A percentile compares a stretch with the other conserved stretches of the same genome.
Conservation (phyloP, 2,797 vertebrate genomes). For the Triplophysa yarkandensis region DNA sequence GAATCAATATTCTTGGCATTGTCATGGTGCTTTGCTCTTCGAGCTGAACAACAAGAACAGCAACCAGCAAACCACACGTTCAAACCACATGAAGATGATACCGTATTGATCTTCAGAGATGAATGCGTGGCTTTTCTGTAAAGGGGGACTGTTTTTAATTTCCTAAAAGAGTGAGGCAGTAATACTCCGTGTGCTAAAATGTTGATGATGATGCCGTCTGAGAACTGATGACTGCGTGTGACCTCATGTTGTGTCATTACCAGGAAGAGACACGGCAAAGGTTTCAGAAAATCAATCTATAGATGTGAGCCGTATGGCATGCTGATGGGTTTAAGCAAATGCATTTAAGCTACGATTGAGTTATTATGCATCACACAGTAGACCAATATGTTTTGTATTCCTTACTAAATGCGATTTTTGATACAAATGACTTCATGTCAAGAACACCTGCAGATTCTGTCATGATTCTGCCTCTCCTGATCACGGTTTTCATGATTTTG, state of each 20-base stretch:
- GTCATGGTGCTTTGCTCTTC: not conserved
- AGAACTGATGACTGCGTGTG: not conserved
- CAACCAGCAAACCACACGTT: slow-evolving; percentile 6
- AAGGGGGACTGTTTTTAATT: slow-evolving; percentile 23
- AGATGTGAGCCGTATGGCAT: not conserved
- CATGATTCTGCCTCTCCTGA: too few relatives aligned
- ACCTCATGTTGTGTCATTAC: slow-evolving; percentile 24
- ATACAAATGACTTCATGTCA: not conserved
- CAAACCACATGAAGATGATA: slow-evolving; percentile 18
- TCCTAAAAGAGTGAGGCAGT: slow-evolving; percentile 26
- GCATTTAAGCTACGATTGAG: slow-evolving; percentile 7
- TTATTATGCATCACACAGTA: not conserved
- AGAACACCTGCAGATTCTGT: not conserved
- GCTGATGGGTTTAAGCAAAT: slow-evolving; percentile 15
- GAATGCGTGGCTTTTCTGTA: slow-evolving; percentile 10
- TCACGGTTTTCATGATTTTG: too few relatives aligned
- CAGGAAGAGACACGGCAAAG: not conserved
- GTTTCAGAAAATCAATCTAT: not conserved
- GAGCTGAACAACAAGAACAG: not conserved
- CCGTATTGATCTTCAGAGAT: slow-evolving; percentile 23
- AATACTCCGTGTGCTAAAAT: slow-evolving; percentile 20
- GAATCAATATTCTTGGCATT: not conserved
- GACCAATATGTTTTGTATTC: not conserved
- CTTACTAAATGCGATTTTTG: not conserved
- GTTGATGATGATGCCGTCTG: slow-evolving; percentile 20